Conservation (phyloP, 2,113 vertebrate genomes). For the Urocitellus parryii region DNA sequence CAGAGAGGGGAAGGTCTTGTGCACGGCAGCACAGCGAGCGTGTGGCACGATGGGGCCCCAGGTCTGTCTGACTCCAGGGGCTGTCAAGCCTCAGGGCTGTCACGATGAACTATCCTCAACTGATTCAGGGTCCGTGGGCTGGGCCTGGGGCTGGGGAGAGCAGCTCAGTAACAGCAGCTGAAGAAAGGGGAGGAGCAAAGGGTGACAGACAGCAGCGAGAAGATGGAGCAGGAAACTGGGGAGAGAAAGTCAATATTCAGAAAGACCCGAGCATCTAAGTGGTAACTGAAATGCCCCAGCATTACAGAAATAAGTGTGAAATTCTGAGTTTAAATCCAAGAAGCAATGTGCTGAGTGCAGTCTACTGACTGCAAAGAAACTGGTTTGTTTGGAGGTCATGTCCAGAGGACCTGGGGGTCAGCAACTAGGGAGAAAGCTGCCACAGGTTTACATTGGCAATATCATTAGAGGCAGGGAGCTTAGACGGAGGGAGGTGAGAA, state of each 20-base stretch:
- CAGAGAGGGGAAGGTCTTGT: background rate
- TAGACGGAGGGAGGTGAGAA: background rate
- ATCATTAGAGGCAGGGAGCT: background rate
- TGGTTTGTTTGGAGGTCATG: background rate
- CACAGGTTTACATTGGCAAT: fast-evolving
- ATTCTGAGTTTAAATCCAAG: background rate
- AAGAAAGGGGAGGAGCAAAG: background rate
- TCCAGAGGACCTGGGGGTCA: background rate
- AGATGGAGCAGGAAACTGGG: background rate
- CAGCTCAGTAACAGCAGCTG: background rate
- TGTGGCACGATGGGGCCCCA: fast-evolving
- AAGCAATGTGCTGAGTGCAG: background rate
- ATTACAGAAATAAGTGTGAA: background rate
- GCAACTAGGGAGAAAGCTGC: background rate
- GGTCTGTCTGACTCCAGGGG: background rate
- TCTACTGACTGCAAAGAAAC: background rate
- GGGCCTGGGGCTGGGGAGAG: background rate
- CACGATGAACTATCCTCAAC: background rate
- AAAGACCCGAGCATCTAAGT: background rate
- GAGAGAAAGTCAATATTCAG: background rate
- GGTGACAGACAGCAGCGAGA: no score
- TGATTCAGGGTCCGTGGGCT: background rate
- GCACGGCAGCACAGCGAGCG: background rate
- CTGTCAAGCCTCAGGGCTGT: background rate
- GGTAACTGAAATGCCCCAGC: background rate